Evolutionary conservation across 2,113 vertebrate genomes (phyloP), one percentile per base, ranked within the genome.

Genomic region (Sardina pilchardus): DNA sequence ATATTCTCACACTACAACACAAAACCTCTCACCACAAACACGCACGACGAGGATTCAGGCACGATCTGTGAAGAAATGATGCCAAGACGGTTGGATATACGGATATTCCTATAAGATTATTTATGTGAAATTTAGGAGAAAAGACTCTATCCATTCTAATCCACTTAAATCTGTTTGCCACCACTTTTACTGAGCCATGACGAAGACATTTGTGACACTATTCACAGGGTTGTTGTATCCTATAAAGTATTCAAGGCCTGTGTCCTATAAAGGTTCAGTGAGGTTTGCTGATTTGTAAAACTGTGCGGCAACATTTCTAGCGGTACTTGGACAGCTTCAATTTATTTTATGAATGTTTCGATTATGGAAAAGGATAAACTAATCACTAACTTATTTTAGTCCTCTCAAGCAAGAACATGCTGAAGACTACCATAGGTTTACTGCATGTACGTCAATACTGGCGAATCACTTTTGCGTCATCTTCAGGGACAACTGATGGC

Each of bases 1-100:
- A 75, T 34, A 34, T 75, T 75, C 30, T 75, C 67, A 75, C 67
- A 75, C 67, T 75, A 36, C 34, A 34, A 75, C 34, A 75, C 67
- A 75, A 34, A 75, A 17, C 67, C 8, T 36, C 30, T 75, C 67
- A 75, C 30, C 30, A 36, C 67, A 36, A 30, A 36, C 34, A 75
- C 1, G 21, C 67, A 36, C 34, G 16, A 56, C 19, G 4, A 6
- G 17, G 4, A 56, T 6, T 21, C 17, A 56, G 12, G 67, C 30
- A 75, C 14, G 30, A 3, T 14, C 63, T 30, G 63, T 30, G 10
- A 71, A 30, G 6, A 71, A 71, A 30, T 26, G 1, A 26, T 14
- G n/a, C n/a, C n/a, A n/a, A 71, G 26, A 10, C n/a, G 0, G 7
- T 26, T 75, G 10, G 30, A 36, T 12, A 75, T 14, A 12, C 16